Evolutionary conservation across 2,113 vertebrate species (phyloP).

Genomic region (Puffinus mauretanicus): DNA sequence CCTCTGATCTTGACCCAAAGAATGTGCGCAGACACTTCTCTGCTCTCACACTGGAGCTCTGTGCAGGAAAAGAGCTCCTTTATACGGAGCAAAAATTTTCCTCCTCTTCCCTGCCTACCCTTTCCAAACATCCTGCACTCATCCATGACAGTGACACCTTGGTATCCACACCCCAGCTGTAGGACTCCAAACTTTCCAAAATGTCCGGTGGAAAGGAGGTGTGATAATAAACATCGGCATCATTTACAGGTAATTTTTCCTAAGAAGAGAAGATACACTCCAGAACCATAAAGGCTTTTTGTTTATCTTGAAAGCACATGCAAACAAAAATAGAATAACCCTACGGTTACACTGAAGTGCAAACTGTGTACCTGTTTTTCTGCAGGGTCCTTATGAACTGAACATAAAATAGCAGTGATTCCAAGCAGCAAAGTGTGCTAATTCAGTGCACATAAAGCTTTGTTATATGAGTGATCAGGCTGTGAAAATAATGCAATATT

Average conservation of each 20-base stretch:
- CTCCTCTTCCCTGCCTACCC: background rate
- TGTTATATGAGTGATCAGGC: background rate
- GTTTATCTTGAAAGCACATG: background rate
- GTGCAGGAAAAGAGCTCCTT: background rate
- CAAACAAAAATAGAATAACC: background rate
- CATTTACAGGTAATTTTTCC: background rate
- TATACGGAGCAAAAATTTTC: background rate
- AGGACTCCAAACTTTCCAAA: background rate
- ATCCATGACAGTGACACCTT: background rate
- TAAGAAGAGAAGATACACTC: background rate
- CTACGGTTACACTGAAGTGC: background rate
- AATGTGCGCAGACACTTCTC: background rate
- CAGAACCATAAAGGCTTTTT: background rate
- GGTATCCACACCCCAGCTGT: background rate
- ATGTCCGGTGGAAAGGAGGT: background rate
- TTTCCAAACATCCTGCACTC: background rate
- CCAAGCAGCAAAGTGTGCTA: background rate
- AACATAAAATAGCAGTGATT: background rate
- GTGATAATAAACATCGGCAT: background rate
- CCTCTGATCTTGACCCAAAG: background rate
- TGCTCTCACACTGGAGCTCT: background rate
- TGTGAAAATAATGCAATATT: background rate
- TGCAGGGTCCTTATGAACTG: background rate
- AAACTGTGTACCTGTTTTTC: background rate
- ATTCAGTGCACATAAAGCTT: background rate